A percentile compares a stretch with the other conserved stretches of the same genome.
phyloP scores from a whole-genome alignment of 2,113 vertebrate genomes.

The Camelus bactrianus region DNA sequence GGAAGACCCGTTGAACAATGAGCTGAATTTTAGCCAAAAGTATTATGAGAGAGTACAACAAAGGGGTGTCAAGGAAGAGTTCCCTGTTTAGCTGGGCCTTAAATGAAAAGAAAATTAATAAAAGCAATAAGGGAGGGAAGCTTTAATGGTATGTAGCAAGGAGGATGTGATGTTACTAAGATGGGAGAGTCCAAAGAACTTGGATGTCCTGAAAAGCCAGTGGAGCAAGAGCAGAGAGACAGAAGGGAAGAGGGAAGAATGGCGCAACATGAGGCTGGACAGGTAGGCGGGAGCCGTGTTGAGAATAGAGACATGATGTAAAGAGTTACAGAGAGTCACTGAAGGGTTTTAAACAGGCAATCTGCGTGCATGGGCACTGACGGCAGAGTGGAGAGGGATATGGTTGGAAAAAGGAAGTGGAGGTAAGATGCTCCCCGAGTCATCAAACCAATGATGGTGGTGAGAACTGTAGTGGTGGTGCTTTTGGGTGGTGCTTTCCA shows the following conservation, averaged over 20 bases:
- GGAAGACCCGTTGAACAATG: background rate
- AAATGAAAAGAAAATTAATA: background rate
- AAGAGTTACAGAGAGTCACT: background rate
- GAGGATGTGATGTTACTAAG: background rate
- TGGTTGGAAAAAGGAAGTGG: background rate
- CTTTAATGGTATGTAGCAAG: background rate
- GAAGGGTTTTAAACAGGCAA: background rate
- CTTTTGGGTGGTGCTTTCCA: background rate
- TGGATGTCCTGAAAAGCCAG: background rate
- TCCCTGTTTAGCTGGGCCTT: background rate
- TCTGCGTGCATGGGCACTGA: background rate
- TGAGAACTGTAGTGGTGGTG: too few species aligned
- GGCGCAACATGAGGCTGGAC: background rate
- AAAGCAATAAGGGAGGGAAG: background rate
- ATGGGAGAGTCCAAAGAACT: background rate
- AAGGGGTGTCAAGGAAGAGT: background rate
- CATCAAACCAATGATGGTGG: background rate
- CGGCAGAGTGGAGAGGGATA: background rate
- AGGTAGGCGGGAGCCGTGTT: background rate
- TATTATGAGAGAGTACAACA: background rate
- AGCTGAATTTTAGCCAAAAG: conserved; percentile 5
- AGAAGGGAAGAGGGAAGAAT: background rate
- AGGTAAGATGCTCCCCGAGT: background rate
- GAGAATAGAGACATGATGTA: background rate
- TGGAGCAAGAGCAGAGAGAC: background rate